Evolutionary conservation across 2,888 invertebrate species (phyloP).

Genomic region (Galeopsomyia nigrocyanea): DNA sequence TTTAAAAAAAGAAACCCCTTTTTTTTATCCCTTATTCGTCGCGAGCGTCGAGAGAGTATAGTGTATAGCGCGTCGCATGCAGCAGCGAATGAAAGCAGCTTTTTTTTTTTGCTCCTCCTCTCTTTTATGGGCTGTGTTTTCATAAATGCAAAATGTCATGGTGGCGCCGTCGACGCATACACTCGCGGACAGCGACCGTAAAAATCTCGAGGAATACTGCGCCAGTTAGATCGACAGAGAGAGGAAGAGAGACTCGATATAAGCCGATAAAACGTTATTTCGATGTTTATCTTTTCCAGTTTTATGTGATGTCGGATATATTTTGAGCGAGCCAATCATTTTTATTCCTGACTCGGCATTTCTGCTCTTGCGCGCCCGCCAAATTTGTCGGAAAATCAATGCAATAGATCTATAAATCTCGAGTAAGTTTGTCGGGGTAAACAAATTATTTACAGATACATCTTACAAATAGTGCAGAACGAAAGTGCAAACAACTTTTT

Average conservation of each 20-base stretch:
- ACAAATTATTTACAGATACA: too few species aligned
- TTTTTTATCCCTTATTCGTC: conserved; percentile 41
- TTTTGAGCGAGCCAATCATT: too few species aligned
- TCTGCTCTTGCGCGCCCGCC: too few species aligned
- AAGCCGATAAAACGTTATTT: conserved; percentile 37
- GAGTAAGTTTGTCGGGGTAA: too few species aligned
- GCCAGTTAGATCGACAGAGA: conserved; percentile 32
- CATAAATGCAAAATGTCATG: conserved; percentile 55
- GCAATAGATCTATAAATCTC: too few species aligned
- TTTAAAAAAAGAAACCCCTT: conserved; percentile 8
- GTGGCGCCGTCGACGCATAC: conserved; percentile 38
- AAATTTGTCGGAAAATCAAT: too few species aligned
- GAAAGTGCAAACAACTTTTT: conserved; percentile 5
- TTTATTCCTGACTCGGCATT: too few species aligned
- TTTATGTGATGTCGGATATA: too few species aligned
- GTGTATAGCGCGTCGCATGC: neutral
- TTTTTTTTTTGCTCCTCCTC: conserved; percentile 17
- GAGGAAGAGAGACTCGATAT: conserved; percentile 35
- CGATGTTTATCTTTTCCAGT: conserved; percentile 11
- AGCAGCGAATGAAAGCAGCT: conserved; percentile 24
- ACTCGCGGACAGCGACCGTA: conserved; percentile 51
- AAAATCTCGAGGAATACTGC: conserved; percentile 42
- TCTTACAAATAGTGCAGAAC: too few species aligned
- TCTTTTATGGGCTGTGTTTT: conserved; percentile 54
- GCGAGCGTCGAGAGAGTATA: neutral